Percentiles rank a stretch among this genome's conserved stretches.
Conservation (phyloP, 1,140 invertebrate genomes). For the Grapholita molesta region DNA sequence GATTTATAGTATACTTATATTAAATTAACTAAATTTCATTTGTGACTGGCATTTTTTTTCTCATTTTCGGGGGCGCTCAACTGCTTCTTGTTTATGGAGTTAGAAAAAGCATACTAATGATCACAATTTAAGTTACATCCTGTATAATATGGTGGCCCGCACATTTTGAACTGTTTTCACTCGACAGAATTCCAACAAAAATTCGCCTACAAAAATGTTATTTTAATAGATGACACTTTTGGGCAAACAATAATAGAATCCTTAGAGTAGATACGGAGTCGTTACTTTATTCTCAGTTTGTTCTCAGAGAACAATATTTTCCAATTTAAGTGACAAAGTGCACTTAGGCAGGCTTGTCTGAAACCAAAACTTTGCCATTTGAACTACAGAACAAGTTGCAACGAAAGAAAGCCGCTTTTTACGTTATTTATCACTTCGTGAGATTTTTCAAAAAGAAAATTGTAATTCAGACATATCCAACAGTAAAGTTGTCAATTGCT, state of each 20-base stretch:
- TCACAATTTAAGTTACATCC: no score
- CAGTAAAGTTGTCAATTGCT: background rate
- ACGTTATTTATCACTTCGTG: conserved; percentile 31
- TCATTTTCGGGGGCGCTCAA: no score
- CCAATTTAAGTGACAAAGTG: conserved; percentile 76
- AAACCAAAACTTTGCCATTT: conserved; percentile 75
- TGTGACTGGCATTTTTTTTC: no score
- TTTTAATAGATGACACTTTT: conserved; percentile 1
- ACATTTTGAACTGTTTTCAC: background rate
- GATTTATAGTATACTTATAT: no score
- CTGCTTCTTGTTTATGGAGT: no score
- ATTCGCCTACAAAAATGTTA: background rate
- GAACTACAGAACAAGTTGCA: conserved; percentile 55
- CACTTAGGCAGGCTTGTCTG: conserved; percentile 70
- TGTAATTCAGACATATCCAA: background rate
- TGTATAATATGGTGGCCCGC: no score
- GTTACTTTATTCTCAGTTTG: conserved; percentile 41
- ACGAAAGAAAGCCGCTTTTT: conserved; percentile 34
- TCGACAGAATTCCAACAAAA: background rate
- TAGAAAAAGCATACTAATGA: no score
- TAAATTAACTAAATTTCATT: no score
- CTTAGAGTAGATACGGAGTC: conserved; percentile 42
- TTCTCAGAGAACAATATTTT: conserved; percentile 68
- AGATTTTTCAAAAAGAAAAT: conserved; percentile 15
- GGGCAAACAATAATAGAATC: conserved; percentile 35